Evolutionary conservation across 2,888 invertebrate genomes (phyloP).

Genomic region (Tachina grossa): DNA sequence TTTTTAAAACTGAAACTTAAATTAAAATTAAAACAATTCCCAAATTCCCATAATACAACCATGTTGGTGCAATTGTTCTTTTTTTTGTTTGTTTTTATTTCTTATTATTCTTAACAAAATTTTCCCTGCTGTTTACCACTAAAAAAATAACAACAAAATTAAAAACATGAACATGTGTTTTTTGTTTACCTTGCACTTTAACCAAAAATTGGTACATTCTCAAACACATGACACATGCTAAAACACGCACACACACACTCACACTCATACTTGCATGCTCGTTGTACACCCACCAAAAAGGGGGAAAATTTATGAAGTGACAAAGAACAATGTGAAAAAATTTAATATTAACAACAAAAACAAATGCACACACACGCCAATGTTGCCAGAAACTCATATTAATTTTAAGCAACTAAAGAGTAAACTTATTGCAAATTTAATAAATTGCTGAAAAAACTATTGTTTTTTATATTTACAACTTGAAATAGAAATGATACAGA

Average conservation of each 20-base stretch:
- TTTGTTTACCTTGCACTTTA: slow-evolving; percentile 56
- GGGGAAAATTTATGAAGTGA: slow-evolving; percentile 47
- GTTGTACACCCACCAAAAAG: slow-evolving; percentile 26
- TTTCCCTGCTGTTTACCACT: slow-evolving; percentile 17
- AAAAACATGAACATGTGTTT: slow-evolving; percentile 59
- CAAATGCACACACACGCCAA: neutral
- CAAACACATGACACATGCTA: slow-evolving; percentile 5
- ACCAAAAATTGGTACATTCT: slow-evolving; percentile 43
- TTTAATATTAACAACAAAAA: slow-evolving; percentile 16
- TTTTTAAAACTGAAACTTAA: slow-evolving; percentile 31
- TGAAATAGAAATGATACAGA: too few species aligned
- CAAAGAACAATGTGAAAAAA: slow-evolving; percentile 28
- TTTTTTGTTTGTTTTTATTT: neutral
- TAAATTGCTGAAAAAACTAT: too few species aligned
- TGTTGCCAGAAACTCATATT: too few species aligned
- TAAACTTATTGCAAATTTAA: too few species aligned
- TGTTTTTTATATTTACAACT: too few species aligned
- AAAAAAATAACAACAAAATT: slow-evolving; percentile 4
- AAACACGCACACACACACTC: neutral
- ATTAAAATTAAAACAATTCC: slow-evolving; percentile 54
- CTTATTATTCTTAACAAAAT: neutral
- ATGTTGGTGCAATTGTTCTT: neutral
- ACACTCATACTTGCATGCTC: neutral
- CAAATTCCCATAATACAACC: slow-evolving; percentile 54
- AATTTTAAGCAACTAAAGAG: too few species aligned